Percentiles rank a stretch among this genome's conserved stretches.
phyloP scores from a whole-genome alignment of 1,140 invertebrate genomes.

The Trichonephila clavata region DNA sequence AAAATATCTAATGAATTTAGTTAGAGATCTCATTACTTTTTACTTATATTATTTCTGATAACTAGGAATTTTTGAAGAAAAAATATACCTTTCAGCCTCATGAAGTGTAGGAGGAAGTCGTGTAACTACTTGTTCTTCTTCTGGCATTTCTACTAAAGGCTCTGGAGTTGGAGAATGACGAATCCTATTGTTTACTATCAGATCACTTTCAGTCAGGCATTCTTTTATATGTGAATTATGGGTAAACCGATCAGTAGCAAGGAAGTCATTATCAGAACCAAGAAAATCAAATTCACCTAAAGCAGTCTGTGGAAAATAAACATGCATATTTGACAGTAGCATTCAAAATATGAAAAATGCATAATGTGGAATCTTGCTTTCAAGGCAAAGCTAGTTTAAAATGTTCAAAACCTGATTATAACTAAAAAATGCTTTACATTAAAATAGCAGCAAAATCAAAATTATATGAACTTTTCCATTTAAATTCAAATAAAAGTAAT shows the following conservation, averaged over 20 bases:
- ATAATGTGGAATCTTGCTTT: too few relatives aligned
- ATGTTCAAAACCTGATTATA: too few relatives aligned
- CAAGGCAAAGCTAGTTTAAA: too few relatives aligned
- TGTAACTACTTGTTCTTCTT: slow-evolving; percentile 83
- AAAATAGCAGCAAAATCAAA: too few relatives aligned
- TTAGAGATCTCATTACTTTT: too few relatives aligned
- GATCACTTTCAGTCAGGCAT: slow-evolving; percentile 56
- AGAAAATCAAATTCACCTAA: slow-evolving; percentile 94
- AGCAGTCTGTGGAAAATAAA: slow-evolving; percentile 88
- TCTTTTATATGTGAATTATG: slow-evolving; percentile 66
- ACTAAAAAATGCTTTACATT: too few relatives aligned
- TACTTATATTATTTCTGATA: too few relatives aligned
- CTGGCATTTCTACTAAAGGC: slow-evolving; percentile 89
- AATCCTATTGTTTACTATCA: slow-evolving; percentile 63
- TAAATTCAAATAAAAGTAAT: too few relatives aligned
- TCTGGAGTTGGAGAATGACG: slow-evolving; percentile 87
- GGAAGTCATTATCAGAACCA: slow-evolving; percentile 80
- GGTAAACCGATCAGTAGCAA: slow-evolving; percentile 37
- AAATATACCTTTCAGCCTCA: slow-evolving; percentile 66
- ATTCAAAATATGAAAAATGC: background rate
- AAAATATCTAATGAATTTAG: too few relatives aligned
- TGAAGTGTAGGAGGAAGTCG: slow-evolving; percentile 28
- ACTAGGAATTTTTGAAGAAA: background rate
- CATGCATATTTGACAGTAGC: background rate
- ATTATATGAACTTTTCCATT: too few relatives aligned